These are phyloP conservation scores for Sebastes hubbsi DNA, from an alignment of 2,797 vertebrate genomes.

Conservation along the genomic window DNA sequence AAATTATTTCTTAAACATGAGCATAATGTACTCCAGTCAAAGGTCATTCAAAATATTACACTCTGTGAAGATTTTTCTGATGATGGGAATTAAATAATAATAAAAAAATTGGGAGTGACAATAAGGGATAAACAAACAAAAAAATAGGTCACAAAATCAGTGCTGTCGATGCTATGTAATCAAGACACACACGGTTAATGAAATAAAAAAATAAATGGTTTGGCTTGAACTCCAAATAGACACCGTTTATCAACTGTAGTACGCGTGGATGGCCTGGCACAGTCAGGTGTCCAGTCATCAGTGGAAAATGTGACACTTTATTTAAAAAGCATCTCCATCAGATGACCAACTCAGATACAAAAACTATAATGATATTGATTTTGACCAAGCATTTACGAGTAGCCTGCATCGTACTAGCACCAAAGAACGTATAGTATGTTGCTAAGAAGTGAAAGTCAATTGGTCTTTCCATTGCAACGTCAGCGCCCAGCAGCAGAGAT, in stretches of 20 bases:
- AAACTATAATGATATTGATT: no score
- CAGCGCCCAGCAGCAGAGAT: no score
- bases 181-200: neutral
- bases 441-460: no score
- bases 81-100: neutral
- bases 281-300: no score
- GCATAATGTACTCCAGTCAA: no score
- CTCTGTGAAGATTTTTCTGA: neutral
- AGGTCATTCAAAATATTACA: neutral
- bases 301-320: no score
- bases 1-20: neutral
- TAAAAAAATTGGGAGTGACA: neutral
- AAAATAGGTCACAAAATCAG: neutral
- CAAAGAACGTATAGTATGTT: no score
- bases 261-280: no score
- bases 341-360: no score
- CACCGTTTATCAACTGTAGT: neutral
- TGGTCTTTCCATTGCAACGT: no score
- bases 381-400: no score
- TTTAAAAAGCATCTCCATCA: no score
- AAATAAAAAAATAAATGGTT: neutral
- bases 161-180: neutral
- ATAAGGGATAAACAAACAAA: neutral
- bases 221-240: neutral
- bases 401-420: neutral